Percentiles rank a stretch among this genome's conserved stretches.
Evolutionary conservation across 2,797 vertebrate species (phyloP).

Genomic region (Scyliorhinus canicula): DNA sequence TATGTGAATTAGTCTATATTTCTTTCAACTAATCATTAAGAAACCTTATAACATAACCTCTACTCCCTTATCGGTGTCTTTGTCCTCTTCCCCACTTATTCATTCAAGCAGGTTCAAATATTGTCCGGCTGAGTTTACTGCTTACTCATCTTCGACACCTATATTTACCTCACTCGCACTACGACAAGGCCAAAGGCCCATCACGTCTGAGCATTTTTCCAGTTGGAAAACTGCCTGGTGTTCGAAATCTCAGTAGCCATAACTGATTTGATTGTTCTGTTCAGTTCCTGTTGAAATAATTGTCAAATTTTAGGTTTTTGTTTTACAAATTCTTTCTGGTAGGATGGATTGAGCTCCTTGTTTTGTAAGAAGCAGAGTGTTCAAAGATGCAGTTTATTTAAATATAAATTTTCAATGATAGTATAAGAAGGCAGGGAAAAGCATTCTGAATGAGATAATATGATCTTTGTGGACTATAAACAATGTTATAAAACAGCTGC

Average conservation of each 20-base stretch:
- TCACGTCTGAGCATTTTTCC: neutral
- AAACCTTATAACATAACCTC: neutral
- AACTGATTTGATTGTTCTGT: neutral
- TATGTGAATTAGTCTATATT: neutral
- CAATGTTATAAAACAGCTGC: neutral
- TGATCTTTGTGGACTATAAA: neutral
- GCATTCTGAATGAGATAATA: neutral
- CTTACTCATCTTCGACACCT: neutral
- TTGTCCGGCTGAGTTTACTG: neutral
- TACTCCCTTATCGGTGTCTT: neutral
- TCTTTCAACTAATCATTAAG: neutral
- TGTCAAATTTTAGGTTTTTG: neutral
- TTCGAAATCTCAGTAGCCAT: neutral
- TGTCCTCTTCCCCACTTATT: neutral
- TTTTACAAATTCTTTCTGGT: neutral
- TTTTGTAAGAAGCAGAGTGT: neutral
- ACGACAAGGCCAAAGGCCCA: neutral
- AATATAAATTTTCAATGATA: neutral
- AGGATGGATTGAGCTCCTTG: neutral
- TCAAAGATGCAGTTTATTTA: neutral
- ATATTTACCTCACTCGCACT: neutral
- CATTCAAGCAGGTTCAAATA: neutral
- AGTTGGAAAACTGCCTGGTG: neutral
- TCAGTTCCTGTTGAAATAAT: neutral
- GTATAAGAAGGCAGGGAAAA: neutral